phyloP scores from a whole-genome alignment of 1,140 invertebrate species.

The Tetragonula clypearis region DNA sequence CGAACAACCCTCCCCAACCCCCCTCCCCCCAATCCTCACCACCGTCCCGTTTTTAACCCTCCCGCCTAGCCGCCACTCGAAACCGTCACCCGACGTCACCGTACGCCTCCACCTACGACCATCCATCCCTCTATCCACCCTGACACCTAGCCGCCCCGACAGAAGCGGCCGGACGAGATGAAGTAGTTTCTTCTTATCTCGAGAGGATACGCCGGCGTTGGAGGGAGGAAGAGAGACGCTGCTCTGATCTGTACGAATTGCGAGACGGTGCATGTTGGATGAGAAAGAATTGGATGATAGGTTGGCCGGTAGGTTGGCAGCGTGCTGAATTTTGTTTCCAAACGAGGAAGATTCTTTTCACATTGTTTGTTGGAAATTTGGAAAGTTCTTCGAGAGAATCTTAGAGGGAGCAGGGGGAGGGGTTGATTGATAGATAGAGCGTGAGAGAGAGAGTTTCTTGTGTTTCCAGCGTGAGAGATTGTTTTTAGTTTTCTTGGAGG shows the following conservation, averaged over 20 bases:
- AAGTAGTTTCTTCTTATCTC: conserved; percentile 50
- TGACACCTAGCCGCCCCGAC: conserved; percentile 31
- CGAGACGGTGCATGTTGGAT: background rate
- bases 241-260: background rate
- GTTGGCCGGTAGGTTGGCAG: background rate
- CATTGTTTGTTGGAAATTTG: background rate
- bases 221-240: background rate
- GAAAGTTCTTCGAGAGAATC: background rate
- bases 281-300: background rate
- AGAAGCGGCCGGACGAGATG: conserved; percentile 14
- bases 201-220: background rate
- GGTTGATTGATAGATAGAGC: too few relatives aligned
- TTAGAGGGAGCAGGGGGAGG: too few relatives aligned
- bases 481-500: too few relatives aligned
- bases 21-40: background rate
- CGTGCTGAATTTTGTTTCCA: background rate
- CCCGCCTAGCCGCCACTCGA: conserved; percentile 57
- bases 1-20: conserved; percentile 40
- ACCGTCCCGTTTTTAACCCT: conserved; percentile 53
- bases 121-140: background rate
- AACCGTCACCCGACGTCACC: conserved; percentile 61
- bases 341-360: background rate
- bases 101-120: conserved; percentile 11
- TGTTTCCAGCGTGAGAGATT: too few relatives aligned
- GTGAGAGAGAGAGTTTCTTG: background rate